Conservation (phyloP, 1,140 invertebrate genomes). For the Pachypsylla venusta region DNA sequence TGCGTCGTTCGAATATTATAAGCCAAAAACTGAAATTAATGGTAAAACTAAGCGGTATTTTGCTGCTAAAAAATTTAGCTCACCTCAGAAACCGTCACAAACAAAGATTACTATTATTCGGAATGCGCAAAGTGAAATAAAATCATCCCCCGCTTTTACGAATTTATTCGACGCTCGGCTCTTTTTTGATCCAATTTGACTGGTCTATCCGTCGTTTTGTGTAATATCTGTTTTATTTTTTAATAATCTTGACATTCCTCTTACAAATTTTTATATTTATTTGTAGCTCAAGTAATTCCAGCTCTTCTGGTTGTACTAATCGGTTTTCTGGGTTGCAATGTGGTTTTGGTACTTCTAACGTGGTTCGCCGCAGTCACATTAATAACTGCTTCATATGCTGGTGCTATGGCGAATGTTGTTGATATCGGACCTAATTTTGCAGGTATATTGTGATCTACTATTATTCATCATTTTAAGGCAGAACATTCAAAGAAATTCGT, state of each 20-base stretch:
- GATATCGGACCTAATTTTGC: slow-evolving; percentile 57
- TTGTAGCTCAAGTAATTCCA: slow-evolving; percentile 46
- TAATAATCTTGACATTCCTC: neutral
- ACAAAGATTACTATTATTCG: no score
- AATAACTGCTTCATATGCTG: slow-evolving; percentile 54
- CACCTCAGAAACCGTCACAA: no score
- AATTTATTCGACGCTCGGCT: no score
- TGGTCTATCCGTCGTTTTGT: neutral
- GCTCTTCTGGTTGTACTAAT: slow-evolving; percentile 46
- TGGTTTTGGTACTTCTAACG: slow-evolving; percentile 39
- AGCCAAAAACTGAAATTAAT: no score
- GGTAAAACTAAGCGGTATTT: no score
- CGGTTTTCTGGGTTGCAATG: slow-evolving; percentile 46
- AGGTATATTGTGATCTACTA: no score
- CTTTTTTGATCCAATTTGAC: no score
- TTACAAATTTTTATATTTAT: slow-evolving; percentile 14
- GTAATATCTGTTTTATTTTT: neutral
- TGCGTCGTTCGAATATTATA: no score
- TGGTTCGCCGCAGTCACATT: slow-evolving; percentile 56
- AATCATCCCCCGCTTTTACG: no score
- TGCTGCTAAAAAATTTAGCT: no score
- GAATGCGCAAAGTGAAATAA: neutral
- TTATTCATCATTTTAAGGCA: no score
- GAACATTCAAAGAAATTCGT: no score
- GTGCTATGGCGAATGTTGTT: slow-evolving; percentile 59